Percentiles rank a stretch among this genome's conserved stretches.
Evolutionary conservation across 2,797 vertebrate species (phyloP).

Genomic region (Podarcis lilfordi): DNA sequence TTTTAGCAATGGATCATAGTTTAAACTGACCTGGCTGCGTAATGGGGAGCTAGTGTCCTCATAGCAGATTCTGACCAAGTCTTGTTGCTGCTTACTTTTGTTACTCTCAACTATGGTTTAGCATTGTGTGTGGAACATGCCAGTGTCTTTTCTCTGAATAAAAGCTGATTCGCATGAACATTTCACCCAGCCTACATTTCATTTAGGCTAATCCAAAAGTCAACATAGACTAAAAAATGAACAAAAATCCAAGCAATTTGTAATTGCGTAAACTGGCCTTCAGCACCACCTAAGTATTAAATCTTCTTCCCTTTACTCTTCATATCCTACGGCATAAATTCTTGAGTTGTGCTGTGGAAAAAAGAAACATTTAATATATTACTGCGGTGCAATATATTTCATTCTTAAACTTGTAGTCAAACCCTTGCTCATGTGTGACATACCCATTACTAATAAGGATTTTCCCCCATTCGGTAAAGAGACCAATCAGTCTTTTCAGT

Average conservation of each 20-base stretch:
- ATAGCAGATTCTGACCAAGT: no score
- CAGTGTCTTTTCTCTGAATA: no score
- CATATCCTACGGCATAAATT: neutral
- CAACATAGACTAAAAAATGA: neutral
- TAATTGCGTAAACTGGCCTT: neutral
- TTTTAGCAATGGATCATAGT: no score
- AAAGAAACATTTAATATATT: neutral
- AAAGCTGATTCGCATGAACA: neutral
- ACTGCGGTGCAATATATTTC: neutral
- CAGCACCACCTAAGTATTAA: neutral
- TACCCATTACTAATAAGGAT: neutral
- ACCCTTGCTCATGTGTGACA: neutral
- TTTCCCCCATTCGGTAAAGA: neutral
- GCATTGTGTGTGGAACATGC: neutral
- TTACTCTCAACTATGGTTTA: neutral
- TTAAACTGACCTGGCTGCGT: no score
- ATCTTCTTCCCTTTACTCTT: neutral
- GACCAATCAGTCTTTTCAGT: conserved; percentile 2
- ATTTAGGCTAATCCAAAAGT: neutral
- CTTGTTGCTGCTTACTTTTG: neutral
- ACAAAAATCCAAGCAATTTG: neutral
- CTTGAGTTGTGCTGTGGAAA: neutral
- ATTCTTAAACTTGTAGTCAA: conserved; percentile 20
- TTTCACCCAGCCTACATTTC: neutral
- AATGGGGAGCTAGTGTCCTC: no score